Evolutionary conservation across 2,113 vertebrate genomes (phyloP).

Genomic region (Nerophis lumbriciformis): DNA sequence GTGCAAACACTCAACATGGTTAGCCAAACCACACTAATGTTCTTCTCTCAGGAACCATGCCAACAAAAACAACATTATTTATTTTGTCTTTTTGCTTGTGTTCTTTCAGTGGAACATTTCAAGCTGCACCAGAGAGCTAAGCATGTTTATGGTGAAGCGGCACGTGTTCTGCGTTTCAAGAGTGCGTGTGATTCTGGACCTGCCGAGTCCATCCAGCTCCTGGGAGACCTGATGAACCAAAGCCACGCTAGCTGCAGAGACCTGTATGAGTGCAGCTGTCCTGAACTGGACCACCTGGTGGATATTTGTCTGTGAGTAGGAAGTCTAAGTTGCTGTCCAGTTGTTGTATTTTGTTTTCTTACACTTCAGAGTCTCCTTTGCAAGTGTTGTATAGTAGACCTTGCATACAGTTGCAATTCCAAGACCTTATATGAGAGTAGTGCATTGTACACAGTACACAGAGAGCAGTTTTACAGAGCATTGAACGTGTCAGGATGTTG

Average conservation of each 20-base stretch:
- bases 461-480: too few species aligned
- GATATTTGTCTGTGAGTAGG: slow-evolving; percentile 88
- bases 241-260: slow-evolving; percentile 92
- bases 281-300: slow-evolving; percentile 89
- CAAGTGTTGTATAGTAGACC: too few species aligned
- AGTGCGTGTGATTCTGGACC: slow-evolving; percentile 78
- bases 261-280: slow-evolving; percentile 93
- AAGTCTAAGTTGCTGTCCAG: neutral
- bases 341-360: too few species aligned
- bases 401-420: too few species aligned
- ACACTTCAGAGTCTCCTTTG: too few species aligned
- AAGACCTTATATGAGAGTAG: too few species aligned
- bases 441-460: too few species aligned
- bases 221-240: slow-evolving; percentile 91
- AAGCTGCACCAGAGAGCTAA: slow-evolving; percentile 87
- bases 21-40: slow-evolving; percentile 39
- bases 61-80: neutral
- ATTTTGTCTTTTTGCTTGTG: neutral
- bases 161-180: slow-evolving; percentile 84
- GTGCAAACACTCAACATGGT: slow-evolving; percentile 84
- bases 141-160: slow-evolving; percentile 91
- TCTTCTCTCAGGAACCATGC: neutral
- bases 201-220: slow-evolving; percentile 66
- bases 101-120: slow-evolving; percentile 77
- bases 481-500: too few species aligned